These are phyloP conservation scores for Capra hircus DNA, from an alignment of 2,113 vertebrate genomes.

Conservation along the genomic window DNA sequence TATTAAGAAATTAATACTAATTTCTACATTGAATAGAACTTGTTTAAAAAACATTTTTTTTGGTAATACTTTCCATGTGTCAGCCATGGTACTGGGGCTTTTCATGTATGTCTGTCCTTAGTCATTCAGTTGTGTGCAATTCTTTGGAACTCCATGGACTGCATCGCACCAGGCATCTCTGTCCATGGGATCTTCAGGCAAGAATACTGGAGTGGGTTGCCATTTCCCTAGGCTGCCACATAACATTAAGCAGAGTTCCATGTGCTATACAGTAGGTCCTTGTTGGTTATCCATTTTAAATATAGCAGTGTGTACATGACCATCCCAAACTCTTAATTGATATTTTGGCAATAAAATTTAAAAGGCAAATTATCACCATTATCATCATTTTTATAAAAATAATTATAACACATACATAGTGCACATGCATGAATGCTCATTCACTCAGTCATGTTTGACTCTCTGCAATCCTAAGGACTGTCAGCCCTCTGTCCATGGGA, in stretches of 20 bases:
- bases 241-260: not conserved
- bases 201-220: not conserved
- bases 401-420: not conserved
- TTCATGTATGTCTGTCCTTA: not conserved
- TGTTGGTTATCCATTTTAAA: not conserved
- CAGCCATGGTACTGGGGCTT: not conserved
- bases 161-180: not conserved
- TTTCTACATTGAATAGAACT: not conserved
- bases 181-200: not conserved
- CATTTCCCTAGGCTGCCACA: not conserved
- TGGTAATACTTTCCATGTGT: not conserved
- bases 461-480: not conserved
- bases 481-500: not conserved
- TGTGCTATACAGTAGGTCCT: not conserved
- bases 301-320: not conserved
- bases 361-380: not conserved
- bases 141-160: not conserved
- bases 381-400: not conserved
- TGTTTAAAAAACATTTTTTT: not conserved
- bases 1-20: not conserved
- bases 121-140: not conserved
- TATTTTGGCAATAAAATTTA: not conserved
- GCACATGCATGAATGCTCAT: not conserved
- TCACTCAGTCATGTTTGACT: not conserved
- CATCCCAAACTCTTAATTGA: not conserved